These are phyloP conservation scores for Caenorhabditis japonica DNA, from an alignment of 2,888 invertebrate genomes.

Conservation along the genomic window DNA sequence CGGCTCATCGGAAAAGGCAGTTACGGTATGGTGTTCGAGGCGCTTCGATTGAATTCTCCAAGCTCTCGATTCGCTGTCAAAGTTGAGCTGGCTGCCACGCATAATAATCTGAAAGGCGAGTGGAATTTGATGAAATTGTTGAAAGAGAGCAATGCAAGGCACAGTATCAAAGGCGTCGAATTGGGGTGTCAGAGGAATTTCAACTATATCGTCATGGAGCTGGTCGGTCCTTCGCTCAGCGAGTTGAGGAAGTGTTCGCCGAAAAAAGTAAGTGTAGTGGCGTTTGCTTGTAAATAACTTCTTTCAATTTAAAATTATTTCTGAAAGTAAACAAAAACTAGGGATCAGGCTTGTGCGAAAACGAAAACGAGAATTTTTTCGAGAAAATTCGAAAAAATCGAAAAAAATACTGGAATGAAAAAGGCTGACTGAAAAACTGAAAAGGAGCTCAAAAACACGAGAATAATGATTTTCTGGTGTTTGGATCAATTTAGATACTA, in stretches of 20 bases:
- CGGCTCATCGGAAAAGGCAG: constrained; percentile 47
- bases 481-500: too few relatives aligned
- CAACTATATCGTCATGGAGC: constrained; percentile 51
- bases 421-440: too few relatives aligned
- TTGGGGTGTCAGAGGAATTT: constrained; percentile 38
- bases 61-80: constrained; percentile 32
- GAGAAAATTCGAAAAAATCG: too few relatives aligned
- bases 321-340: background rate
- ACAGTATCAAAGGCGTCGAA: constrained; percentile 37
- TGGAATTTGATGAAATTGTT: constrained; percentile 52
- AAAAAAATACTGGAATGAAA: too few relatives aligned
- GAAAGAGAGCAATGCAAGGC: constrained; percentile 42
- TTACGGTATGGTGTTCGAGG: constrained; percentile 51
- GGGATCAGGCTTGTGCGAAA: too few relatives aligned
- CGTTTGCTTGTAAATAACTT: too few relatives aligned
- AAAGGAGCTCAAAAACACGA: too few relatives aligned
- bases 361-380: too few relatives aligned
- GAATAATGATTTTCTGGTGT: too few relatives aligned
- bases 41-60: constrained; percentile 26
- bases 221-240: constrained; percentile 44
- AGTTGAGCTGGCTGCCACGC: constrained; percentile 30
- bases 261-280: constrained; percentile 25
- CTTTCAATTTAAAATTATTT: background rate
- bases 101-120: constrained; percentile 49
- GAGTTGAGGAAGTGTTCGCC: constrained; percentile 29